A percentile compares a stretch with the other conserved stretches of the same genome.
These are phyloP conservation scores for Argopecten irradians DNA, from an alignment of 1,140 invertebrate species.

Conservation along the genomic window DNA sequence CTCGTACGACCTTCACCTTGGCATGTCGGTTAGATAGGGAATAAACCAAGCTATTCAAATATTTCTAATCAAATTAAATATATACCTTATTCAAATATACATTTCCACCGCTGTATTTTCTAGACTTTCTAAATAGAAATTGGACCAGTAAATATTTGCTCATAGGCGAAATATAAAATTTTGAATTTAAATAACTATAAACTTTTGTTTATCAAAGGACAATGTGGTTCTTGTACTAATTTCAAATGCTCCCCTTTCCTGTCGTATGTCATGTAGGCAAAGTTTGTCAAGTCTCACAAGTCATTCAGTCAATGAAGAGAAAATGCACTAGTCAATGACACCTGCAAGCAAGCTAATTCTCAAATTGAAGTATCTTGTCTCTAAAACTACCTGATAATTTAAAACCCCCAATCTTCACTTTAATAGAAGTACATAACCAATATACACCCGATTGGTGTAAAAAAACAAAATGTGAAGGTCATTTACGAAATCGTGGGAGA, in stretches of 20 bases:
- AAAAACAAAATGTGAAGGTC: neutral
- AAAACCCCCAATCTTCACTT: neutral
- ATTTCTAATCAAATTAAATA: neutral
- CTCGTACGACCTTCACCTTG: neutral
- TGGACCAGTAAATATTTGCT: neutral
- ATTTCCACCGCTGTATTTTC: neutral
- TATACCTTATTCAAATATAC: neutral
- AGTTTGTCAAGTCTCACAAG: neutral
- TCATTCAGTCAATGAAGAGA: neutral
- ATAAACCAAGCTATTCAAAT: slow-evolving; percentile 16
- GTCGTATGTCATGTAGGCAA: neutral
- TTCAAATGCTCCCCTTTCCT: neutral
- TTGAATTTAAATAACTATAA: neutral
- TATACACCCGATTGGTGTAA: neutral
- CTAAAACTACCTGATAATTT: neutral
- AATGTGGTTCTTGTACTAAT: no score
- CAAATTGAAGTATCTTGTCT: slow-evolving; percentile 5
- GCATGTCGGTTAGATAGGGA: neutral
- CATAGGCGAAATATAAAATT: neutral
- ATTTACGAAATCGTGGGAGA: neutral
- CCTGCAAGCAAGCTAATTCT: neutral
- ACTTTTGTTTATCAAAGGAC: no score
- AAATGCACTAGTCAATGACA: neutral
- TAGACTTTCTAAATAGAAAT: neutral
- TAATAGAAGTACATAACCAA: neutral